Evolutionary conservation across 2,113 vertebrate species (phyloP).

Genomic region (Erinaceus europaeus): DNA sequence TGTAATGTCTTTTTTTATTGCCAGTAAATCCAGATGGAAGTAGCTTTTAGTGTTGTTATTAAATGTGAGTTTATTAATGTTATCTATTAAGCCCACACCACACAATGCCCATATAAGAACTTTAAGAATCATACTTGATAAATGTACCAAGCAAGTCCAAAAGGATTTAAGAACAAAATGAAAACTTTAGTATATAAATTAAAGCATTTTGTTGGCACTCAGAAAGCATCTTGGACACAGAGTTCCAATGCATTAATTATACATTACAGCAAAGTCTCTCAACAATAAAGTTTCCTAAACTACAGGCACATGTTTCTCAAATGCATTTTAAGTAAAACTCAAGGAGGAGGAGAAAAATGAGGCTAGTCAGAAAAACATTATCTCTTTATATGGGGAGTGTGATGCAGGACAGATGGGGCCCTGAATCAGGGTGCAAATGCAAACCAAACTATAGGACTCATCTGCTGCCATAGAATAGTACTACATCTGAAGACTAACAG

Average conservation of each 20-base stretch:
- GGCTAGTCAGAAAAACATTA: constrained; percentile 6
- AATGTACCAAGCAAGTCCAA: constrained; percentile 41
- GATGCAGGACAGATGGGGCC: background rate
- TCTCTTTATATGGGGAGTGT: background rate
- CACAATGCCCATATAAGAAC: constrained; percentile 48
- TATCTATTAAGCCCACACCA: constrained; percentile 59
- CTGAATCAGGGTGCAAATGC: background rate
- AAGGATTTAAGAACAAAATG: constrained; percentile 61
- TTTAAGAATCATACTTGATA: constrained; percentile 54
- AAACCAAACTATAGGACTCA: background rate
- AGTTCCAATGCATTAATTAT: constrained; percentile 50
- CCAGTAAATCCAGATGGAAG: constrained; percentile 75
- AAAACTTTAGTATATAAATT: constrained; percentile 60
- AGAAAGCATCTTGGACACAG: constrained; percentile 8
- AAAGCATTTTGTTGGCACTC: constrained; percentile 32
- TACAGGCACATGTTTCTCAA: constrained; percentile 31
- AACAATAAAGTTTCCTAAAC: constrained; percentile 51
- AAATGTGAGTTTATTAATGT: constrained; percentile 74
- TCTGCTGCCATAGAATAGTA: background rate
- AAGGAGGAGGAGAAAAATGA: background rate
- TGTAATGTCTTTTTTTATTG: constrained; percentile 73
- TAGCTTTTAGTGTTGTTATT: constrained; percentile 65
- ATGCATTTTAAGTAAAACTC: constrained; percentile 41
- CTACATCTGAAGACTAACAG: background rate
- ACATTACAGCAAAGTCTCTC: constrained; percentile 16